These are phyloP conservation scores for Lates calcarifer DNA, from an alignment of 2,113 vertebrate species.

Conservation along the genomic window DNA sequence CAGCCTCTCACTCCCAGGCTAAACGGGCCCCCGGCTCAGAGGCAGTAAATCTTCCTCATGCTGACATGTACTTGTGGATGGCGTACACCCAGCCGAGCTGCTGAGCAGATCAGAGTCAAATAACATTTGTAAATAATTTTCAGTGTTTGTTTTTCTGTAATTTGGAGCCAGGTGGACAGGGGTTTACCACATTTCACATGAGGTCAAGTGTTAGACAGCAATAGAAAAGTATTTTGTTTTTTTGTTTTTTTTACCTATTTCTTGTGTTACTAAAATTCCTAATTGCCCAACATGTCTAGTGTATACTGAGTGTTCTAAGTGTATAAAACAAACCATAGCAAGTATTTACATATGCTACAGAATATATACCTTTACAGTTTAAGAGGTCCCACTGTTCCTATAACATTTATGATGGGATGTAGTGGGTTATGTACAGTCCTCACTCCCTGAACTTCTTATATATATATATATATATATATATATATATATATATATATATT, in stretches of 20 bases:
- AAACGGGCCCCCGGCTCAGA: slow-evolving; percentile 60
- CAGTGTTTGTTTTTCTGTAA: slow-evolving; percentile 67
- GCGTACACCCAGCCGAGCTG: slow-evolving; percentile 70
- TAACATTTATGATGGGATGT: background rate
- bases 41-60: slow-evolving; percentile 77
- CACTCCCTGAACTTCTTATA: background rate
- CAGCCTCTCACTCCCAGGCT: slow-evolving; percentile 67
- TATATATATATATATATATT: no score
- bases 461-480: no score
- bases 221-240: slow-evolving; percentile 22
- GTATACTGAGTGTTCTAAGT: no score
- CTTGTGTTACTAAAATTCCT: slow-evolving; percentile 5
- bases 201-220: slow-evolving; percentile 57
- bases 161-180: slow-evolving; percentile 48
- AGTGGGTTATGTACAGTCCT: background rate
- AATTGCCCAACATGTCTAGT: background rate
- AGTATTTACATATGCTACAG: background rate
- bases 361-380: background rate
- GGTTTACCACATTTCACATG: slow-evolving; percentile 51
- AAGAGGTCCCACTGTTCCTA: background rate
- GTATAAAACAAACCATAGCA: background rate
- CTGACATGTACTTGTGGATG: slow-evolving; percentile 75
- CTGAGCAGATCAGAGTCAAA: slow-evolving; percentile 72
- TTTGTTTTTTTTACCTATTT: slow-evolving; percentile 21
- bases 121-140: slow-evolving; percentile 74